Evolutionary conservation across 2,888 invertebrate genomes (phyloP), one percentile per base, ranked within the genome.

Genomic region (Epirrhoe alternata): DNA sequence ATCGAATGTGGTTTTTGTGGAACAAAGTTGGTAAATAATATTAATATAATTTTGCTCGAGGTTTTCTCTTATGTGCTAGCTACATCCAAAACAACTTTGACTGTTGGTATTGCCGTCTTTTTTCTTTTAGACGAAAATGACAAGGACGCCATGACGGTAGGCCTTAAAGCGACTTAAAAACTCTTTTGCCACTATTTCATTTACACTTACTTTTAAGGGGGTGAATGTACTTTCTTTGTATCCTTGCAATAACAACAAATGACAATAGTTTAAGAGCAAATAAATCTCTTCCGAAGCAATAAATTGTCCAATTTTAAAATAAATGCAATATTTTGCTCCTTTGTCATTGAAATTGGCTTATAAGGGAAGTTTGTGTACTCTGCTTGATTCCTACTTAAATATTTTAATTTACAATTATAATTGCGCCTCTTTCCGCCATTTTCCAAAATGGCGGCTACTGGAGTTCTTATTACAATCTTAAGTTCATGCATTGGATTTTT

Each of bases 351-450:
- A 47, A 16, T 47, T 47, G 47, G 47, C 47, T 47, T 47, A 47
- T 14, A 14, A 14, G 47, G 14, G 16, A 47, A 45, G 12, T 47
- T 47, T 47, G 47, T 42, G 16, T 54, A 49, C 33, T 49, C 61
- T 64, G 60, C 58, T 66, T 66, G 58, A 61, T 64, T 68, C 58
- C 70, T 71, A 71, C 70, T 71, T 71, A 71, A 68, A 50, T 50
- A 42, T 42, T 7, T 45, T 14, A 47, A 47, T 12, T 47, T 47
- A 16, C 14, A 47, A n/a, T 42, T n/a, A 12, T 6, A 16, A 14
- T 16, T 16, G 14, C 14, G 1, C 12, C 0, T 12, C 12, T 0
- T 12, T 42, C 38, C 4, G 12, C 38, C 38, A 42, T 42, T 12
- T 42, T 42, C 12, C 38, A 42, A 42, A 42, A 42, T 42, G 38